Evolutionary conservation across 2,113 vertebrate species (phyloP), one percentile per base, ranked within the genome.

Genomic region (Paramormyrops kingsleyae): DNA sequence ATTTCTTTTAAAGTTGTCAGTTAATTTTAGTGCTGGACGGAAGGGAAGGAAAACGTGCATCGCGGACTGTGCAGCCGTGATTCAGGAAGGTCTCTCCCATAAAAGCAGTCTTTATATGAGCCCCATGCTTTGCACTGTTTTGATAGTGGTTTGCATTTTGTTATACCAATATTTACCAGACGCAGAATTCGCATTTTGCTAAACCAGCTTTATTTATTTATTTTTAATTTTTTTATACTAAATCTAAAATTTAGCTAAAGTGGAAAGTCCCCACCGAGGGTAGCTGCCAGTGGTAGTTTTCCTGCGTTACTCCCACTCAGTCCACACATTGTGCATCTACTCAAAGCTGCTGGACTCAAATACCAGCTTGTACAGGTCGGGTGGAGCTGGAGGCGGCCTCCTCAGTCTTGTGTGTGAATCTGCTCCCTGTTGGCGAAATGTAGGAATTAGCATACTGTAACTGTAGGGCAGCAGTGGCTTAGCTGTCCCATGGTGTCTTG

Each of bases 261-360:
- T 98, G 97, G 98, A 99, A 99, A 99, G 96, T 99, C 98, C 97
- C 98, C 95, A 91, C 94, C 93, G 94, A 90, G 94, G 92, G 94
- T 93, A 91, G 53, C 94, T 96, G 97, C 97, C 97, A 98, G 96
- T 94, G 91, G 95, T 95, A 96, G 95, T 95, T 97, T 97, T 96
- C 96, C 96, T 96, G 95, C 94, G 96, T 94, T 92, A 93, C 93
- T 95, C 93, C 94, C 93, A 93, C 94, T 96, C 94, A 94, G 91
- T 92, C 92, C 89, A 87, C 89, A 90, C 35, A 70, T 70, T 90
- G 93, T 94, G 12, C 35, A 56, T 92, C 92, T 95, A 89, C 93
- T 95, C 87, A 91, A 92, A 94, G 94, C 93, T 92, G 88, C 93
- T 24, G 91, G 95, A 90, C 94, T 87, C 94, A 94, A 94, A 92